Evolutionary conservation across 2,888 invertebrate genomes (phyloP), one percentile per base, ranked within the genome.

Genomic region (Sesia bembeciformis): DNA sequence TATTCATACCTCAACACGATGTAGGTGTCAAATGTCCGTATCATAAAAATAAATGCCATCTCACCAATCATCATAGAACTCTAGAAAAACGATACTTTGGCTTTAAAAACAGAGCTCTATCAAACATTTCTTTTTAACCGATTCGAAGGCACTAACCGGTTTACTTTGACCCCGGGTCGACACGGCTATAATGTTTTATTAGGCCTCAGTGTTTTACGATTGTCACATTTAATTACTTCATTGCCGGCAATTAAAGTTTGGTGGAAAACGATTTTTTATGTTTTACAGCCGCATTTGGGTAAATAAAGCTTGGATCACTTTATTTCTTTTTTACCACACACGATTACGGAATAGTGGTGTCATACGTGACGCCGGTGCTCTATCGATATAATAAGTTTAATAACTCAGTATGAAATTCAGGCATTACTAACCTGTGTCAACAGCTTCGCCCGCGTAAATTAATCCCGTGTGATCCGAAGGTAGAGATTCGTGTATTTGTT

Each of bases 221-320:
- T 87, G 87, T 86, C 87, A 81, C 84, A 81, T 88, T 88, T 88
- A 89, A 88, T 89, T 88, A 88, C 81, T 88, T 85, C 83, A 88
- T 86, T 86, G 87, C 80, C 67, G 72, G 87, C 86, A 85, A 88
- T 89, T 85, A 88, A 87, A 86, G 76, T 87, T 86, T 83, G 76
- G 84, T 80, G 75, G 81, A 84, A 82, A 84, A 76, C 74, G 77
- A 73, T 81, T 84, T 87, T 84, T 83, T 80, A 74, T 73, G 72
- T 81, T 86, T 85, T 82, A 87, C 81, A 74, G 78, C 80, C 80
- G 74, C 78, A 80, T 88, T 85, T 86, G 80, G 79, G 83, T 82
- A 84, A 87, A 88, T 88, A 89, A 88, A 83, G 78, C 70, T 76
- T 65, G 66, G 68, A 75, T 76, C 74, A 72, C 73, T 77, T 73